phyloP scores from a whole-genome alignment of 2,888 invertebrate species.

The Xestia ashworthii region DNA sequence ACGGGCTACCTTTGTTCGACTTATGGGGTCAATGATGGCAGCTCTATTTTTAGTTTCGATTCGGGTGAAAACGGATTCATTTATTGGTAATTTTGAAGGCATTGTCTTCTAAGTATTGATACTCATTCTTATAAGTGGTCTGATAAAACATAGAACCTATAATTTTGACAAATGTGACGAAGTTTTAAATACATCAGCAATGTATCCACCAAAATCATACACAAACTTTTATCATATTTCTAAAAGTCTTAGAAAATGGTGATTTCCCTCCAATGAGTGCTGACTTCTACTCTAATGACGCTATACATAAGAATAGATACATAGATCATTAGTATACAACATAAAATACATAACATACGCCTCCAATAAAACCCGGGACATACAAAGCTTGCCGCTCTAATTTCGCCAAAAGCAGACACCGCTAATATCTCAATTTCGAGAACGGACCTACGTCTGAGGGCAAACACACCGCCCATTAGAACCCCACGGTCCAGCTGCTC shows the following conservation, averaged over 20 bases:
- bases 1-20: slow-evolving; percentile 42
- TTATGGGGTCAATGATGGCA: slow-evolving; percentile 16
- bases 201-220: too few relatives aligned
- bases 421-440: slow-evolving; percentile 88
- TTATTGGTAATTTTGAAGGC: not conserved
- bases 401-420: slow-evolving; percentile 76
- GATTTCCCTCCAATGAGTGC: not conserved
- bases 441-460: slow-evolving; percentile 84
- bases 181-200: not conserved
- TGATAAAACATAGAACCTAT: not conserved
- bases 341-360: slow-evolving; percentile 53
- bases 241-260: not conserved
- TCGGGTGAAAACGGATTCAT: not conserved
- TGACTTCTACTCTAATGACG: not conserved
- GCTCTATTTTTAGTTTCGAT: slow-evolving; percentile 20
- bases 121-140: not conserved
- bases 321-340: slow-evolving; percentile 25
- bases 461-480: slow-evolving; percentile 86
- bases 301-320: slow-evolving; percentile 12
- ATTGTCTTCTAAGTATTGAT: not conserved
- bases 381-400: slow-evolving; percentile 81
- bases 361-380: slow-evolving; percentile 77
- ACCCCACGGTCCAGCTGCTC: slow-evolving; percentile 77
- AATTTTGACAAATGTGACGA: not conserved
- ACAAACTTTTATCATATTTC: not conserved